Conservation (phyloP, 2,113 vertebrate species). For the Furnarius figulus region DNA sequence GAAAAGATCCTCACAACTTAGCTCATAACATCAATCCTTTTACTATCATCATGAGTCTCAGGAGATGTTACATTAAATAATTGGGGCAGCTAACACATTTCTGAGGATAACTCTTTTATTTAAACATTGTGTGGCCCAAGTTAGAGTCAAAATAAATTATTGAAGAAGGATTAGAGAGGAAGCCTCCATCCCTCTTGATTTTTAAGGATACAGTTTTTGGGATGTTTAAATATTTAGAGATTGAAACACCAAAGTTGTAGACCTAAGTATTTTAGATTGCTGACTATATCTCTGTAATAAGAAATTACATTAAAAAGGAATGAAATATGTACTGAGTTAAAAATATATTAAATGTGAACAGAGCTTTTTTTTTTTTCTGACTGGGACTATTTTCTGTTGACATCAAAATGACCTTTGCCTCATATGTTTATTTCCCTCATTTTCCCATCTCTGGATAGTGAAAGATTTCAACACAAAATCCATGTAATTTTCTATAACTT, state of each 20-base stretch:
- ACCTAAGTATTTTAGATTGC: background rate
- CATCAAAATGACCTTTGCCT: background rate
- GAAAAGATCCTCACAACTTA: background rate
- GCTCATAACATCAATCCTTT: background rate
- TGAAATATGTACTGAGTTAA: background rate
- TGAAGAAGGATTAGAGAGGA: background rate
- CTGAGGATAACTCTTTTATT: background rate
- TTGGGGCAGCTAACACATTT: background rate
- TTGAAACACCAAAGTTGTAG: background rate
- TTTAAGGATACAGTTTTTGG: background rate
- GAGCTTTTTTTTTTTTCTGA: background rate
- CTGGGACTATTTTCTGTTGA: background rate
- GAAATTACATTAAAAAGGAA: background rate
- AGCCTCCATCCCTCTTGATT: background rate
- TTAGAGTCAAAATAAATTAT: background rate
- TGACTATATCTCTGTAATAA: background rate
- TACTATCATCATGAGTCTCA: background rate
- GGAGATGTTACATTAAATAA: background rate
- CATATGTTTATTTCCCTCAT: background rate
- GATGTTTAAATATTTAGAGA: background rate
- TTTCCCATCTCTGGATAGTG: background rate
- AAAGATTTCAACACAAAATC: background rate
- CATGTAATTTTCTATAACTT: constrained; percentile 1
- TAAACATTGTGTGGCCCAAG: background rate
- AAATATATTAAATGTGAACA: background rate